Conservation (phyloP, 1,140 invertebrate genomes). For the Phenacoccus solenopsis region DNA sequence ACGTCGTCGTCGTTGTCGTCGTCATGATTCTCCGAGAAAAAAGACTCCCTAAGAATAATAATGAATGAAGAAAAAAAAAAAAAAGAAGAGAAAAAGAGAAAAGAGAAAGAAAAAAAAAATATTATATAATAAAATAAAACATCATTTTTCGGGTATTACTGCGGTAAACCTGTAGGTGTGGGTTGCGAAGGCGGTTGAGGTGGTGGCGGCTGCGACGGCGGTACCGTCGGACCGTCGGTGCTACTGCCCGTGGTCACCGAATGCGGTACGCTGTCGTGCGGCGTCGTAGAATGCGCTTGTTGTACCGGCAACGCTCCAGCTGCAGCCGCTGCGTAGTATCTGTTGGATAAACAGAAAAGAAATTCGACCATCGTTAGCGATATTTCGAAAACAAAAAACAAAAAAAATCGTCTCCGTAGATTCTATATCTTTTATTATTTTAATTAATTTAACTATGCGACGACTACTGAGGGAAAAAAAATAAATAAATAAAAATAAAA, state of each 20-base stretch:
- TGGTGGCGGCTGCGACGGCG: constrained; percentile 36
- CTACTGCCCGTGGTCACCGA: constrained; percentile 38
- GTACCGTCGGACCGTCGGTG: constrained; percentile 32
- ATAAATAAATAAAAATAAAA: no score
- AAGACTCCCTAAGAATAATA: no score
- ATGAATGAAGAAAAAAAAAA: no score
- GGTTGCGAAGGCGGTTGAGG: constrained; percentile 32
- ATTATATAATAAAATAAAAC: no score
- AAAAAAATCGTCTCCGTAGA: neutral
- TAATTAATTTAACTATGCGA: neutral
- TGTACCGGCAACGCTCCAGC: constrained; percentile 49
- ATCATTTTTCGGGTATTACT: no score
- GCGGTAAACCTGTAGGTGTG: constrained; percentile 32
- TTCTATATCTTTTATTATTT: neutral
- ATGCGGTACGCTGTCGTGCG: constrained; percentile 50
- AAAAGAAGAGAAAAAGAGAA: no score
- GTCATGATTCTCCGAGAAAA: no score
- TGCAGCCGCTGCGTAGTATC: constrained; percentile 43
- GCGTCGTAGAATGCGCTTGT: constrained; percentile 61
- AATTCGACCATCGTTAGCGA: no score
- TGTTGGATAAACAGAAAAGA: constrained; percentile 47
- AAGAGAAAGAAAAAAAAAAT: no score
- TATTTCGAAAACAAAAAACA: neutral
- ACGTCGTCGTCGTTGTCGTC: no score
- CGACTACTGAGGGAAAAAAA: neutral